Evolutionary conservation across 2,888 invertebrate genomes (phyloP), one percentile per base, ranked within the genome.

Genomic region (Eupeodes latifasciatus): DNA sequence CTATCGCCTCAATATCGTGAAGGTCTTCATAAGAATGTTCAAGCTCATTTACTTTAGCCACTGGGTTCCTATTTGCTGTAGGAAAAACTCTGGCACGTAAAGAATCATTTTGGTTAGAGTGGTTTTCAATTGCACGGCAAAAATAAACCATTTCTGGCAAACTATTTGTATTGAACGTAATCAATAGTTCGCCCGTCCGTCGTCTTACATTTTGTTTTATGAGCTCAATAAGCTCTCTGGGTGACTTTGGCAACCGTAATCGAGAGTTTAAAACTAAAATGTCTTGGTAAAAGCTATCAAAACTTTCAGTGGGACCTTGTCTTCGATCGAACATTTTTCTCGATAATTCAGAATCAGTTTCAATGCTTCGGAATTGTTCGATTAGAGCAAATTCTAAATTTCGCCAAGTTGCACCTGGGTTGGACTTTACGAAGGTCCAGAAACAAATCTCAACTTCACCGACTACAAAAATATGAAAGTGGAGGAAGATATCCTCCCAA

Each of bases 11-110:
- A n/a, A 51, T 6, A n/a, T 51, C 51, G 14, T 5, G 51, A 51
- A n/a, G n/a, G 5, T 51, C 51, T 14, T 51, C n/a, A n/a, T 51
- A n/a, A 5, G 51, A n/a, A n/a, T 5, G n/a, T n/a, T 51, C 51
- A n/a, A 51, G n/a, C n/a, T 51, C 51, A n/a, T 51, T 51, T 51
- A 51, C 51, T n/a, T n/a, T n/a, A 51, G 51, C 51, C 14, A 51
- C n/a, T 5, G 5, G n/a, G 51, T n/a, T 51, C 12, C 12, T 49
- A n/a, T 51, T 51, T 5, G n/a, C 5, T n/a, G n/a, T 51, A 51
- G n/a, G 51, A 14, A 51, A 51, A n/a, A n/a, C 14, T 51, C n/a
- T 51, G 14, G 51, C 14, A n/a, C 51, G n/a, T 51, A 51, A n/a
- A 5, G n/a, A n/a, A n/a, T 51, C 51, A 51, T 51, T n/a, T 51